Evolutionary conservation across 2,797 vertebrate species (phyloP), one percentile per base, ranked within the genome.

Genomic region (Sebastolobus alascanus): DNA sequence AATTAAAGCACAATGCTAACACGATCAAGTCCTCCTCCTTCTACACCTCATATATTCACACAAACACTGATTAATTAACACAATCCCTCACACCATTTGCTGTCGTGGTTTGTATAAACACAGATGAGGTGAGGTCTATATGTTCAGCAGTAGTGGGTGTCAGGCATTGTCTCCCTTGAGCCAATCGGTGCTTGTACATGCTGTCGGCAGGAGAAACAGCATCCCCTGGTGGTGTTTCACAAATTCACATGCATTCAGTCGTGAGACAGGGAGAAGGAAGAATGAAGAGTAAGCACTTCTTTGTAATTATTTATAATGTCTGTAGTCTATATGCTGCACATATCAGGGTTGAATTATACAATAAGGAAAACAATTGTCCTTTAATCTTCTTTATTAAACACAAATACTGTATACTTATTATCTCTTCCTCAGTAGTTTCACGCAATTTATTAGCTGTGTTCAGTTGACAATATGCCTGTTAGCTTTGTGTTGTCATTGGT

Each of bases 211-310:
- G 61, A 46, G 27, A 77, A 82, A 82, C 84, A 85, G 90, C 87
- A 3, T 81, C 8, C 77, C 85, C 89, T 86, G 68, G 84, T 90
- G 93, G 86, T 64, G 3, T 14, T 63, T 78, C 0, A 72, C 3
- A 35, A 25, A 58, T 2, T 13, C 8, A 58, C 73, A 58, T 2
- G 13, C 38, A 38, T 31, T 65, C 13, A 43, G 27, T 43, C 22
- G 8, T 25, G 18, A 22, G 18, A 59, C 1, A 6, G 14, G 2
- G 27, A 22, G 35, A 68, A 29, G 12, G 22, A 38, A n/a, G 40
- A 55, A 38, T 31, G 2, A 58, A 14, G 31, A 68, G 37, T 6
- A n/a, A 31, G 13, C 7, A 14, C 2, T 4, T 29, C 6, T 52
- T 37, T 66, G 1, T 31, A 37, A 58, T 56, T 27, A 37, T 27